Conservation (phyloP, 1,140 invertebrate species). For the Drosophila ambigua region DNA sequence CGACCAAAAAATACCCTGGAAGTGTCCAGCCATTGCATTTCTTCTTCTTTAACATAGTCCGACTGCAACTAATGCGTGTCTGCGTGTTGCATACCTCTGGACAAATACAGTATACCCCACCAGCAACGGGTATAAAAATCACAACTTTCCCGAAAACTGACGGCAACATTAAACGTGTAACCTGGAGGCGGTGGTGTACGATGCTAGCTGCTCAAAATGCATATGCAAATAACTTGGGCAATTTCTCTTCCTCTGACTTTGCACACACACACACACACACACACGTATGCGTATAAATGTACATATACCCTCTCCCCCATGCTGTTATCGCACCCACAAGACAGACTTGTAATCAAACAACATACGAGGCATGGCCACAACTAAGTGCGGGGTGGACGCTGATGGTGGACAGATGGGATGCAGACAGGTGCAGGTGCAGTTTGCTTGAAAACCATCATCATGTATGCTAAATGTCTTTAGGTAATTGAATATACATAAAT, state of each 20-base stretch:
- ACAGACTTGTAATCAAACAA: conserved; percentile 75
- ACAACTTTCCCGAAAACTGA: conserved; percentile 71
- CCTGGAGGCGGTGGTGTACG: conserved; percentile 1
- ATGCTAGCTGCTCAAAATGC: conserved; percentile 49
- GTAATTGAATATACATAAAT: conserved; percentile 33
- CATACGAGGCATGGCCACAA: conserved; percentile 32
- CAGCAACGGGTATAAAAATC: conserved; percentile 52
- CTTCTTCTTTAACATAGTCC: too few relatives aligned
- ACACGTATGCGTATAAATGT: background rate
- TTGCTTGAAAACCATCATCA: conserved; percentile 53
- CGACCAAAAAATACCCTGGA: too few relatives aligned
- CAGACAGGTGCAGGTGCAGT: conserved; percentile 30
- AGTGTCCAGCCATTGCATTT: too few relatives aligned
- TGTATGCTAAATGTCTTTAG: conserved; percentile 30
- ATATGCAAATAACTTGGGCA: conserved; percentile 61
- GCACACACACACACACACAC: background rate
- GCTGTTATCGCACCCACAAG: conserved; percentile 57
- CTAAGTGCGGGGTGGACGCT: conserved; percentile 19
- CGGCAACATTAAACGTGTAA: conserved; percentile 65
- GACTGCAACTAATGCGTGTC: too few relatives aligned
- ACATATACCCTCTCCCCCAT: background rate
- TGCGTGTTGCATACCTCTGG: too few relatives aligned
- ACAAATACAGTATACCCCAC: too few relatives aligned
- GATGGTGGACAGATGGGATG: conserved; percentile 10
- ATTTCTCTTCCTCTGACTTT: background rate